These are phyloP conservation scores for Delia radicum DNA, from an alignment of 1,140 invertebrate species.

Conservation along the genomic window DNA sequence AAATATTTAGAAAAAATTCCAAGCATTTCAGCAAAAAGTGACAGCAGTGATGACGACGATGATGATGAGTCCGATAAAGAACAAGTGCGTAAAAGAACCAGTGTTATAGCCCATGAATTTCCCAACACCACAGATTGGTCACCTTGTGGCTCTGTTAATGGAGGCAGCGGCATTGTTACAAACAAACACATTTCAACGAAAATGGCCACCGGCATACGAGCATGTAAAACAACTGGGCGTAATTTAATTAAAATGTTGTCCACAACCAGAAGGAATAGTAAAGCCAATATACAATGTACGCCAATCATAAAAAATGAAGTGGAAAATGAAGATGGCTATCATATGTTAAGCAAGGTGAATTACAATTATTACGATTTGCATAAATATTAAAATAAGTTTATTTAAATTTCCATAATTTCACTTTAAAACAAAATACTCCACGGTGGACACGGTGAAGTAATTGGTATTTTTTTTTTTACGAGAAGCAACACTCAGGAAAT, in stretches of 20 bases:
- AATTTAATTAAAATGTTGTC: neutral
- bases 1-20: neutral
- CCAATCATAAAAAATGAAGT: too few species aligned
- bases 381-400: too few species aligned
- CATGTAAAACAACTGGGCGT: neutral
- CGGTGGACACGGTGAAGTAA: too few species aligned
- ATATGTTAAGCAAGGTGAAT: neutral
- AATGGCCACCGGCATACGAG: constrained; percentile 9
- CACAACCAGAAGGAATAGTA: neutral
- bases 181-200: constrained; percentile 17
- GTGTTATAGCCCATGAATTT: neutral
- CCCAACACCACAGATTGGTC: constrained; percentile 5
- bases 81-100: neutral
- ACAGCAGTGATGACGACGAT: constrained; percentile 5
- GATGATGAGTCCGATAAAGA: neutral
- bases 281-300: neutral
- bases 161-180: neutral
- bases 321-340: neutral
- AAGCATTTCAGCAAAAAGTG: constrained; percentile 6
- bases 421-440: too few species aligned
- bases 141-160: neutral
- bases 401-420: too few species aligned
- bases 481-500: too few species aligned
- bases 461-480: too few species aligned
- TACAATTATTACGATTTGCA: neutral